A percentile compares a stretch with the other conserved stretches of the same genome.
These are phyloP conservation scores for Aphelenchoides bicaudatus DNA, from an alignment of 2,888 invertebrate species.

Conservation along the genomic window DNA sequence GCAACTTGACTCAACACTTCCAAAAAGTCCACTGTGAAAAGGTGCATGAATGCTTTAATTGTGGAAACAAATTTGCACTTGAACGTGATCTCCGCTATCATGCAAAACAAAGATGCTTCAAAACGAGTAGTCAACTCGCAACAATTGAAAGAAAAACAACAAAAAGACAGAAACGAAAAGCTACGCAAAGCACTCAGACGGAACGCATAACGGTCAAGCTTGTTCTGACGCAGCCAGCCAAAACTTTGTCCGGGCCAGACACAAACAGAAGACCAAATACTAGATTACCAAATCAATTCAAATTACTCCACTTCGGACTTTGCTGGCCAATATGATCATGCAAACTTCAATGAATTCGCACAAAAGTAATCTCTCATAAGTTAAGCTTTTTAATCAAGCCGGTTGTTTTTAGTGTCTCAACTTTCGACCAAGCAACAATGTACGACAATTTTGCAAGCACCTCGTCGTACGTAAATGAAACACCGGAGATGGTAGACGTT, in stretches of 20 bases:
- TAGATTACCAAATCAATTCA: too few relatives aligned
- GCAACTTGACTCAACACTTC: constrained; percentile 37
- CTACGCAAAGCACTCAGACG: too few relatives aligned
- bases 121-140: constrained; percentile 11
- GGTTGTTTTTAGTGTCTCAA: too few relatives aligned
- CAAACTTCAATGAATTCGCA: too few relatives aligned
- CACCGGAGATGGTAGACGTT: background rate
- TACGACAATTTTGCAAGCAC: too few relatives aligned
- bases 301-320: too few relatives aligned
- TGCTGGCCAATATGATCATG: too few relatives aligned
- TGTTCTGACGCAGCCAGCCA: background rate
- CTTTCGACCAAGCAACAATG: too few relatives aligned
- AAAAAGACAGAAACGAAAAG: too few relatives aligned
- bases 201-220: background rate
- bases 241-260: background rate
- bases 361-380: background rate
- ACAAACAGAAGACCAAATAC: too few relatives aligned
- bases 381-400: background rate
- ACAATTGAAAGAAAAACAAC: too few relatives aligned
- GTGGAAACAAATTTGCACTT: constrained; percentile 31
- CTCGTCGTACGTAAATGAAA: background rate
- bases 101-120: constrained; percentile 26
- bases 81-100: constrained; percentile 41
- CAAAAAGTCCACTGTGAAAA: constrained; percentile 31
- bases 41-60: constrained; percentile 16